Base-by-base conservation (phyloP, 2,888 invertebrate genomes). In the Panopea generosa region DNA sequence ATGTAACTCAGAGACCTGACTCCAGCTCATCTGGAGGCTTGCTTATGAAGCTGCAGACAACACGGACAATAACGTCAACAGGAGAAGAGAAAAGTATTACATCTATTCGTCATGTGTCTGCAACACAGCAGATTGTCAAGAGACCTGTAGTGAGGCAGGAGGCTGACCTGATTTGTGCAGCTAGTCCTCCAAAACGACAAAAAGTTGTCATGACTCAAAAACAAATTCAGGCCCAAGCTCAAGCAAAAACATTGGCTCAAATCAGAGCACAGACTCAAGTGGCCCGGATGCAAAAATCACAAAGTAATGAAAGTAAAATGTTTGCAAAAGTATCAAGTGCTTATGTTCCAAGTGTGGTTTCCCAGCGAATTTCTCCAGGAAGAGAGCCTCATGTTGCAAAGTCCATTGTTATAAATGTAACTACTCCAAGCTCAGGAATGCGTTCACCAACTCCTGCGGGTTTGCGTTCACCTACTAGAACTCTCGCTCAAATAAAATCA, bases 401-500 rank as follows among this genome's bases (percentile, higher is more conserved):
- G 26, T 60, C 76, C 33, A 38, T 82, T 22, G 66, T 80, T 9
- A 66, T 74, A 27, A 74, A 63, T 74, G 73, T 77, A 16, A 57
- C 67, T 16, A 50, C 73, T 22, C 27, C 75, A 4, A 45, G 45
- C 16, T 33, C 33, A 33, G 33, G 33, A 33, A 11, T 4, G 33
- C 11, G 33, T 4, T 33, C 33, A 33, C 4, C 33, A 24, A 60
- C 57, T 61, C 70, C 2, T 53, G 63, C 67, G 27, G 73, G 68
- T n/a, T 61, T 82, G 55, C 61, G 77, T 57, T 83, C 83, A 7
- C 88, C 89, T 55, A 89, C 91, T 22, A 70, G 89, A 57, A 90
- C 90, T 38, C 82, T 90, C 20, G 90, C 90, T 56, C 90, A 90
- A 74, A 88, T 90, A 33, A 89, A 89, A 77, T 90, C 91, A 33